Percentiles rank a stretch among this genome's conserved stretches.
These are phyloP conservation scores for Cephonodes hylas DNA, from an alignment of 2,888 invertebrate genomes.

Conservation along the genomic window DNA sequence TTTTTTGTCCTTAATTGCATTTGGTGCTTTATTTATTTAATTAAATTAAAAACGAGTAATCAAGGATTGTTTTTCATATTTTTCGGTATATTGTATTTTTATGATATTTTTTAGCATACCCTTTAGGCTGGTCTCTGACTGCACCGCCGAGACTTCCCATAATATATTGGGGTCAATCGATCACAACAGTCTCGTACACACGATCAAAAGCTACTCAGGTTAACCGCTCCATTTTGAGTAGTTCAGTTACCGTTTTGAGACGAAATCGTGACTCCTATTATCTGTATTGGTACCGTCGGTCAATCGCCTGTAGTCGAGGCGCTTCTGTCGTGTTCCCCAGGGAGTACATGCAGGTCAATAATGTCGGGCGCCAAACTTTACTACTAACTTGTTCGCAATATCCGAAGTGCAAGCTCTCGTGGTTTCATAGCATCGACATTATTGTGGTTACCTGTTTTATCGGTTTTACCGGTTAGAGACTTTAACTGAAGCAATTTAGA, in stretches of 20 bases:
- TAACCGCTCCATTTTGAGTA: slow-evolving; percentile 10
- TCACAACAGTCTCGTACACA: neutral
- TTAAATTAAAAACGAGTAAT: no score
- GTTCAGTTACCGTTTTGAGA: slow-evolving; percentile 30
- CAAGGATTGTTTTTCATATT: no score
- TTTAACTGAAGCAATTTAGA: no score
- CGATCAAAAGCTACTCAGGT: neutral
- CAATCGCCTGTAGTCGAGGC: slow-evolving; percentile 45
- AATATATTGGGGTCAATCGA: neutral
- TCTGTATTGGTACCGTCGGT: slow-evolving; percentile 49
- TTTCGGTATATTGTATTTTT: no score
- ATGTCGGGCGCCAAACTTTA: neutral
- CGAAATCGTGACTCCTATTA: slow-evolving; percentile 49
- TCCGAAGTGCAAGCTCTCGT: neutral
- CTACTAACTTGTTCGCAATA: neutral
- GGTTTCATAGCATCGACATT: neutral
- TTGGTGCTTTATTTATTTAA: no score
- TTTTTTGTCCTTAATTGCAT: no score
- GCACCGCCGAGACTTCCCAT: no score
- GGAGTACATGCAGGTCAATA: slow-evolving; percentile 18
- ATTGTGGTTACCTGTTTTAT: neutral
- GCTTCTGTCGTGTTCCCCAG: slow-evolving; percentile 36
- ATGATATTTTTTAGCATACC: no score
- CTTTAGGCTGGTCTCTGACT: no score
- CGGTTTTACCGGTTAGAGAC: no score